Conservation (phyloP, 2,888 invertebrate genomes). For the Strigamia crassipes region DNA sequence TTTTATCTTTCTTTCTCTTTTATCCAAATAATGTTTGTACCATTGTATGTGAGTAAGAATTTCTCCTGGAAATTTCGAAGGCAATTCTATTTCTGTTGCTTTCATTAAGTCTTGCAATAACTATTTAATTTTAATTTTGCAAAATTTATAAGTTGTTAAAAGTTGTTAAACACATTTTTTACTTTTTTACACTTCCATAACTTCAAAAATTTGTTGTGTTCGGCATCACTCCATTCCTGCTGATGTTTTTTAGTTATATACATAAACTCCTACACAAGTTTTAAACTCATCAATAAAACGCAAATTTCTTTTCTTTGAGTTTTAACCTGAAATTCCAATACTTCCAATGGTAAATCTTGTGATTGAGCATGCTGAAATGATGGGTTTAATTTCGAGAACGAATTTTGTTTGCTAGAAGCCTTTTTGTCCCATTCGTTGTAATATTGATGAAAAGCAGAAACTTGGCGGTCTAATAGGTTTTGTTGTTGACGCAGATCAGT, state of each 20-base stretch:
- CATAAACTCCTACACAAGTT: neutral
- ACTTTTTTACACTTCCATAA: neutral
- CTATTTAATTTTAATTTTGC: neutral
- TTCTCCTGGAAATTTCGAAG: neutral
- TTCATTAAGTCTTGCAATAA: neutral
- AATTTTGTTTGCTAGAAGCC: neutral
- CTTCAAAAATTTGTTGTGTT: neutral
- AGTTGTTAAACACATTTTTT: neutral
- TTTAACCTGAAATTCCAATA: neutral
- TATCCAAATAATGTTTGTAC: neutral
- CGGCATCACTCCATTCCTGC: neutral
- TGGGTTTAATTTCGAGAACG: neutral
- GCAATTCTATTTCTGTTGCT: neutral
- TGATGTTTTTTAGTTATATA: neutral
- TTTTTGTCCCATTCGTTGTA: neutral
- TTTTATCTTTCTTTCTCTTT: neutral
- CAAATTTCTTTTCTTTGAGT: neutral
- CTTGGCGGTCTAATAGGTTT: neutral
- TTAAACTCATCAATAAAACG: neutral
- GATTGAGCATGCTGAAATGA: neutral
- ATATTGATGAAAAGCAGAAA: neutral
- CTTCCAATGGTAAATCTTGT: neutral
- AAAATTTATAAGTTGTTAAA: neutral
- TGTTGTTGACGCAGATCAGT: neutral
- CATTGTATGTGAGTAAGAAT: neutral